Evolutionary conservation across 92 coral and sea anemone genomes (phyloP), one percentile per base, ranked within the genome.

Genomic region (Anthopleura xanthogrammica): DNA sequence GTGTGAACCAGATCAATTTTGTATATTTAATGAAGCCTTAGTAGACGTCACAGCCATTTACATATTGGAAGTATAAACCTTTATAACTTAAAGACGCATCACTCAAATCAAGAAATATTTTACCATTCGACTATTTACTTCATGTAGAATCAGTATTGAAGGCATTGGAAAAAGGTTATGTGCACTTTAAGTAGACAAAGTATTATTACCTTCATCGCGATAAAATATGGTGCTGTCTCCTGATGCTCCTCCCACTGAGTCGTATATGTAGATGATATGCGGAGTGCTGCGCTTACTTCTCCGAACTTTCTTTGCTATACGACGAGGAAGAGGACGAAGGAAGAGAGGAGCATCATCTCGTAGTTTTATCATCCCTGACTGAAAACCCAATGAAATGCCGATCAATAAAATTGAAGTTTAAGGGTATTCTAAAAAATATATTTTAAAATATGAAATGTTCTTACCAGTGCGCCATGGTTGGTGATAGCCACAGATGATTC

Each of bases 401-500:
- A 46, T 46, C 50, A 46, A 46, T 46, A 46, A 46, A 54, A 54
- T 14, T 10, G 58, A 54, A 11, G 58, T 54, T 12, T 54, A 29
- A 29, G 36, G 36, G 36, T 29, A 46, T 46, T 46, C 50, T 5
- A 46, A 46, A 46, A 6, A 54, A 14, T 46, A 12, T 54, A 13
- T 29, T 29, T 29, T 1, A 11, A 54, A 7, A 12, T 7, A n/a
- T 2, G 10, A n/a, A 0, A 5, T 20, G 0, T 62, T 20, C 77
- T 76, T 90, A 95, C 98, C 97, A 95, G 85, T 43, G 98, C 70
- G 23, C 84, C 83, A 75, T 91, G 46, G 65, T 89, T 90, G 81
- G 93, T 95, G 29, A 95, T 81, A 24, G 98, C 95, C 80, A 95
- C 95, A 58, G 85, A 56, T n/a, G 98, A 93, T 60, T 82, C 77